Evolutionary conservation across 1,140 invertebrate genomes (phyloP), one percentile per base, ranked within the genome.

Genomic region (Pseudomyrmex sp.): DNA sequence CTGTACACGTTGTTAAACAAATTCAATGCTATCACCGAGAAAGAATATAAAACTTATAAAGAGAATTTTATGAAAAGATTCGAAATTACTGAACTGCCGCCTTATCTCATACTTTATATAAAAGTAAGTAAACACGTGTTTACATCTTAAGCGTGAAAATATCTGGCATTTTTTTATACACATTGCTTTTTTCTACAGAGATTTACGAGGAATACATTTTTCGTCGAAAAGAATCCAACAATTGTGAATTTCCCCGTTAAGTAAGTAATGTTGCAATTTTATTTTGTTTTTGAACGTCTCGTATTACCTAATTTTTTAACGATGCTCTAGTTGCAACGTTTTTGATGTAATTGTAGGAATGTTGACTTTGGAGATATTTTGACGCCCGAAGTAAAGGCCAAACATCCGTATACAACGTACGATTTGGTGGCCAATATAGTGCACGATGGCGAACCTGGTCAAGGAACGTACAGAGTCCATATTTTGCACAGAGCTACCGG

Each of bases 221-320:
- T 99, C 91, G 96, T 99, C 13, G 99, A 99, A 92, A 99, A 99
- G 94, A 99, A 99, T 96, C 98, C 98, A 10, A 99, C 99, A 0
- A 99, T 99, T 92, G 99, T 99, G 0, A 99, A 99, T 94, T 99
- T 99, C 93, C 99, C 99, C 7, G 98, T 99, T 59, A 99, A 98
- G 98, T 99, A 95, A 97, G 97, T 96, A 79, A 76, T 76, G 35
- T 72, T 23, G 35, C 1, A 20, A 46, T 82, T 62, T 73, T 62
- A 2, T 62, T 56, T 73, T 62, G 1, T 62, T 56, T 50, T 48
- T 3, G 26, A 61, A 73, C 0, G 72, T 3, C n/a, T 23, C 26
- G 66, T 82, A 62, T 35, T 12, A 7, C 35, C 35, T 35, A 52
- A 84, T 70, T 82, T 10, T 10, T 72, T 69, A 84, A 80, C 82